These are phyloP conservation scores for Mesocentrotus franciscanus DNA, from an alignment of 53 echinoderm and acorn worm species.

Conservation along the genomic window DNA sequence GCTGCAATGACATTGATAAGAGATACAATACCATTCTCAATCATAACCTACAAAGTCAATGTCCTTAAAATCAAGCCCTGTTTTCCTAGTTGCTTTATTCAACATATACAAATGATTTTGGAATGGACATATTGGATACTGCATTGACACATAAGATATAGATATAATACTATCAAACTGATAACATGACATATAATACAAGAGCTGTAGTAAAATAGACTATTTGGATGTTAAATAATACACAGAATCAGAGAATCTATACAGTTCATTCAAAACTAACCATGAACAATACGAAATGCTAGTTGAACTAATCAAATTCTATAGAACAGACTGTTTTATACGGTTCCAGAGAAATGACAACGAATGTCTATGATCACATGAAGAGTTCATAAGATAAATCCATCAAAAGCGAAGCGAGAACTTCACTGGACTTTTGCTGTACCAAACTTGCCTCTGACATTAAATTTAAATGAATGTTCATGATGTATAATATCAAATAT, in stretches of 20 bases:
- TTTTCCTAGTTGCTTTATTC: constrained; percentile 21
- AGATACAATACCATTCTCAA: not conserved
- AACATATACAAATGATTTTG: constrained; percentile 36
- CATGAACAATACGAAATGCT: not conserved
- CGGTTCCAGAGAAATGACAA: not conserved
- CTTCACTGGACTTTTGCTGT: not conserved
- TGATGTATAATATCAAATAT: not conserved
- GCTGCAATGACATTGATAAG: not conserved
- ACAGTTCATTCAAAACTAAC: not conserved
- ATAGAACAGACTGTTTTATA: not conserved
- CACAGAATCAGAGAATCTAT: not conserved
- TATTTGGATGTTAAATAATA: constrained; percentile 38
- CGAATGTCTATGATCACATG: not conserved
- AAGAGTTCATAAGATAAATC: not conserved
- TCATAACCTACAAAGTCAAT: not conserved
- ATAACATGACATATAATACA: constrained; percentile 18
- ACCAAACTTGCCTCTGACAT: not conserved
- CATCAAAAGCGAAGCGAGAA: not conserved
- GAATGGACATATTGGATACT: constrained; percentile 33
- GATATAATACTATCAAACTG: constrained; percentile 22
- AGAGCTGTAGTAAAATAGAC: constrained; percentile 43
- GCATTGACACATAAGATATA: not conserved
- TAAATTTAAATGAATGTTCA: not conserved
- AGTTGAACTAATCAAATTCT: not conserved
- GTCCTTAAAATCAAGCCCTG: constrained; percentile 32